phyloP scores from a whole-genome alignment of 2,888 invertebrate genomes.

The Coleophora deauratella region DNA sequence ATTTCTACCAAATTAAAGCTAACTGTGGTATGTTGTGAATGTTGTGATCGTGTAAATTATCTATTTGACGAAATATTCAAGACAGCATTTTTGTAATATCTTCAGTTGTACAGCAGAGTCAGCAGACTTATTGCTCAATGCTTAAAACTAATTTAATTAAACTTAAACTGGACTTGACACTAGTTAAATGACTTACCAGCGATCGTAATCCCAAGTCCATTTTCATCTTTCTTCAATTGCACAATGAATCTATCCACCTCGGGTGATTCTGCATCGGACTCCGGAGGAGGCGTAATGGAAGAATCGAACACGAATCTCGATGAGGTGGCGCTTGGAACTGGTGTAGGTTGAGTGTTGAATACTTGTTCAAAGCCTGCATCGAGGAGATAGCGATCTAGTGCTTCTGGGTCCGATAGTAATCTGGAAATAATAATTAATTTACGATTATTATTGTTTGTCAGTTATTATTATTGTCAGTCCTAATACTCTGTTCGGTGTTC shows the following conservation, averaged over 20 bases:
- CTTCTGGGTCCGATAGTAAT: slow-evolving; percentile 89
- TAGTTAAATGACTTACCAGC: slow-evolving; percentile 73
- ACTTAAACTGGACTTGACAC: too few species aligned
- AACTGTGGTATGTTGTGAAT: too few species aligned
- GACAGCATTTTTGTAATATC: too few species aligned
- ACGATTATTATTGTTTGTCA: too few species aligned
- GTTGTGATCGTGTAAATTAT: too few species aligned
- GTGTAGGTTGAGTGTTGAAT: slow-evolving; percentile 74
- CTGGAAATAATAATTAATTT: slow-evolving; percentile 32
- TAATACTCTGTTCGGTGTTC: too few species aligned
- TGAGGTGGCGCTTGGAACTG: slow-evolving; percentile 28
- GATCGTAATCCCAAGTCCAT: slow-evolving; percentile 96
- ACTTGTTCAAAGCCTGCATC: slow-evolving; percentile 88
- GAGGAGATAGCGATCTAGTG: slow-evolving; percentile 88
- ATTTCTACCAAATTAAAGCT: too few species aligned
- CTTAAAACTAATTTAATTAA: too few species aligned
- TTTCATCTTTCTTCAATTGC: slow-evolving; percentile 93
- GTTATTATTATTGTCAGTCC: too few species aligned
- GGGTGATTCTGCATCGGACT: slow-evolving; percentile 81
- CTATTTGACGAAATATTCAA: too few species aligned
- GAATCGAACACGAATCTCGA: slow-evolving; percentile 57
- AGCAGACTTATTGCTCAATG: too few species aligned
- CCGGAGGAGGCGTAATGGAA: slow-evolving; percentile 55
- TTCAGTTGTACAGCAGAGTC: too few species aligned
- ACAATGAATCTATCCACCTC: slow-evolving; percentile 97